Evolutionary conservation across 2,888 invertebrate species (phyloP), one percentile per base, ranked within the genome.

Genomic region (Syrista parreyssii): DNA sequence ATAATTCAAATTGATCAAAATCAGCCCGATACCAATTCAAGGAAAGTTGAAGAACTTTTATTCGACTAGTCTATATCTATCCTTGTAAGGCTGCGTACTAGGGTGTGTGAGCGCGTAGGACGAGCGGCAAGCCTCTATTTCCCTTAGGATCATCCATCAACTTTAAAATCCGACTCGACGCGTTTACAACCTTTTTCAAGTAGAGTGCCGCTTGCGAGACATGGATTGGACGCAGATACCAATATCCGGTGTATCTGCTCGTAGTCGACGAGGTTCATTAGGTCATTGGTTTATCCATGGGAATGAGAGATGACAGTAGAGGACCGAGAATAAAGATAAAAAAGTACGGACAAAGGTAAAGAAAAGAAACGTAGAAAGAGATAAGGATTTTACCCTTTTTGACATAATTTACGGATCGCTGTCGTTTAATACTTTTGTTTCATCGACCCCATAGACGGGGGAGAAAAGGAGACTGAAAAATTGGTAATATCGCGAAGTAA

Each of bases 281-380:
- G 55, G 55, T 55, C 23, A 55, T 55, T 23, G 15, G 23, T 55
- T 55, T 55, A 55, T 23, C 6, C 55, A 9, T 9, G 40, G 6
- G 40, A 40, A 15, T 6, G 40, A 15, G 40, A 40, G 40, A 40
- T 4, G 15, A 40, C 4, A 40, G 15, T 40, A 15, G 74, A 75
- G 79, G 79, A n/a, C n/a, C n/a, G 68, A 74, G 77, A 31, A 75
- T 78, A 75, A 81, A 84, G 55, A 81, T 74, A 80, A 81, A 84
- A 55, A 68, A 35, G 32, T 75, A 83, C 83, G 79, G 73, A 73
- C 15, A 84, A 81, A 68, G 81, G 83, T 30, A 82, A 81, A 69
- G 78, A 78, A 74, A 80, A 82, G 76, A 81, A 71, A 72, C 81
- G 83, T 33, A 76, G 74, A 68, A 83, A 78, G 75, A 76, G 81